Evolutionary conservation across 1,140 invertebrate species (phyloP).

Genomic region (Cyrtorhinus lividipennis): DNA sequence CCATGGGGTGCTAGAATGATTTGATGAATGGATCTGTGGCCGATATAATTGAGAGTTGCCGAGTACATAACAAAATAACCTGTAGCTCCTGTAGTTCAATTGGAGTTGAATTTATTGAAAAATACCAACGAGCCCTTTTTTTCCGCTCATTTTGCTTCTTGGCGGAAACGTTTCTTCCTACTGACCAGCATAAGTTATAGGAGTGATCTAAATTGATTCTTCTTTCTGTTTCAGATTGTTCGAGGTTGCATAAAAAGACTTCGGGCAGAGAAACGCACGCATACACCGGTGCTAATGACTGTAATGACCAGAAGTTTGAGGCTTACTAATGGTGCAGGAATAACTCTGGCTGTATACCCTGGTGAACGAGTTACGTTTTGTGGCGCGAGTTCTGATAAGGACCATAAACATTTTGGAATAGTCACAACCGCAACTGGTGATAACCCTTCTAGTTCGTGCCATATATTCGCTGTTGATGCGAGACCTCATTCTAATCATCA

Average conservation of each 20-base stretch:
- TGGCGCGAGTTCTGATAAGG: constrained; percentile 75
- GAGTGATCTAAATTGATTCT: too few species aligned
- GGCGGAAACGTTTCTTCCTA: too few species aligned
- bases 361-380: constrained; percentile 75
- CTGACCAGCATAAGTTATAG: too few species aligned
- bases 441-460: constrained; percentile 69
- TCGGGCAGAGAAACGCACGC: constrained; percentile 73
- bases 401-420: constrained; percentile 81
- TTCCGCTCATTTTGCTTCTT: too few species aligned
- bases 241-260: constrained; percentile 74
- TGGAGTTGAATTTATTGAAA: too few species aligned
- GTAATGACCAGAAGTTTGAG: constrained; percentile 64
- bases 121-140: too few species aligned
- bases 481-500: constrained; percentile 69
- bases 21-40: too few species aligned
- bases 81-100: too few species aligned
- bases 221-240: constrained; percentile 39
- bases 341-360: constrained; percentile 60
- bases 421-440: constrained; percentile 55
- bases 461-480: constrained; percentile 86
- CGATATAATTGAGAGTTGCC: too few species aligned
- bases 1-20: too few species aligned
- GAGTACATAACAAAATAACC: too few species aligned
- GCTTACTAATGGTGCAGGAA: constrained; percentile 47
- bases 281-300: constrained; percentile 72